Conservation (phyloP, 2,113 vertebrate genomes). For the Proteles cristata region DNA sequence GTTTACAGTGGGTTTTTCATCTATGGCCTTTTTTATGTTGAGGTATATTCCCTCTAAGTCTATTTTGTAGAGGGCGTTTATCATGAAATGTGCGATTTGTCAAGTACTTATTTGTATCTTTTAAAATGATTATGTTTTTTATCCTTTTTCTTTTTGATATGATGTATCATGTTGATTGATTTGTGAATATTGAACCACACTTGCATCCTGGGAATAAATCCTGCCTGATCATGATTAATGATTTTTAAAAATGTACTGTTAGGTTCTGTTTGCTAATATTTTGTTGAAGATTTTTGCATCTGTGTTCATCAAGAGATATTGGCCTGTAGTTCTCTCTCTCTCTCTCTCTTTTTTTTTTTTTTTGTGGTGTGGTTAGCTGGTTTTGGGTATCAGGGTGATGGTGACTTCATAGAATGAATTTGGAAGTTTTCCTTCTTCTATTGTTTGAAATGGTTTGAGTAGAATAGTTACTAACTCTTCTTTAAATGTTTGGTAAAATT, state of each 20-base stretch:
- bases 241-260: not conserved
- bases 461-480: not conserved
- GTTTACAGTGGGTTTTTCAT: not conserved
- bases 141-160: not conserved
- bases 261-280: not conserved
- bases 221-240: not conserved
- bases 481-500: not conserved
- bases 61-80: not conserved
- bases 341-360: not conserved
- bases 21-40: not conserved
- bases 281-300: not conserved
- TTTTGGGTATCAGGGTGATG: not conserved
- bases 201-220: not conserved
- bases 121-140: not conserved
- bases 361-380: not conserved
- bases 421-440: not conserved
- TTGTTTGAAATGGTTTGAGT: not conserved
- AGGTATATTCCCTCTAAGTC: not conserved
- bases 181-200: not conserved
- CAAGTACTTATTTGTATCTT: not conserved
- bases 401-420: not conserved
- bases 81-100: not conserved
- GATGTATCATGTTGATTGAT: not conserved
- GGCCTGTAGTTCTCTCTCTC: not conserved
- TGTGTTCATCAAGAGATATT: not conserved